phyloP scores from a whole-genome alignment of 2,888 invertebrate genomes.

The Temnothorax unifasciatus region DNA sequence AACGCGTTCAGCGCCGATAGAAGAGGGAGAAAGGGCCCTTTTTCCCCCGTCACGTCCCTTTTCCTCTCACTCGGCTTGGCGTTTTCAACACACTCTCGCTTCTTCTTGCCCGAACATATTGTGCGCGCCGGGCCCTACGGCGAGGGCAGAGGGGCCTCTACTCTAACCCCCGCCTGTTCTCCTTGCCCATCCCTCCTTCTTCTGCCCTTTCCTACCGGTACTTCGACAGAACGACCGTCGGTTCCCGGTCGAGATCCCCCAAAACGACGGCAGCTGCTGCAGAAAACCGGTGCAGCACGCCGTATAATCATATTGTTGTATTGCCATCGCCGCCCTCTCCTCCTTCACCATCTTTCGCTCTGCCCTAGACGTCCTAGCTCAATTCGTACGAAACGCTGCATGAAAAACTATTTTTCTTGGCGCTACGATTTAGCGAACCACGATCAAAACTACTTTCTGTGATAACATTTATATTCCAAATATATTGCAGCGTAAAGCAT shows the following conservation, averaged over 20 bases:
- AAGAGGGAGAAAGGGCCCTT: conserved; percentile 52
- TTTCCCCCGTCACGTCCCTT: conserved; percentile 36
- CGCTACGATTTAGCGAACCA: background rate
- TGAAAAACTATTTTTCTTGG: conserved; percentile 57
- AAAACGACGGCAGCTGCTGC: conserved; percentile 81
- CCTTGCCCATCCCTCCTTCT: conserved; percentile 58
- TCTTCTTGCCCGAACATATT: conserved; percentile 58
- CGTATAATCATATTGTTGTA: conserved; percentile 83
- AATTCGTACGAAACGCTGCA: conserved; percentile 52
- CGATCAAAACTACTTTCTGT: background rate
- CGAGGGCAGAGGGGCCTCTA: conserved; percentile 63
- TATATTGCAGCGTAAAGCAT: background rate
- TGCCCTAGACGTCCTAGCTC: conserved; percentile 59
- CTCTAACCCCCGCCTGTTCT: conserved; percentile 61
- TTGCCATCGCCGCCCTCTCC: conserved; percentile 72
- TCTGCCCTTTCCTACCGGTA: conserved; percentile 58
- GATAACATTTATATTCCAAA: background rate
- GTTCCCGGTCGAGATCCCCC: conserved; percentile 77
- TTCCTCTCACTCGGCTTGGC: conserved; percentile 27
- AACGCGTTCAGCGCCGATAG: conserved; percentile 59
- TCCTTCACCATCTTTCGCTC: conserved; percentile 58
- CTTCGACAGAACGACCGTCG: conserved; percentile 65
- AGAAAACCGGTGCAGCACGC: conserved; percentile 83
- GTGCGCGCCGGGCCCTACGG: conserved; percentile 60
- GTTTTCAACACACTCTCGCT: conserved; percentile 48